Base-by-base conservation (phyloP, 2,888 invertebrate genomes). In the Nomada ruficornis region DNA sequence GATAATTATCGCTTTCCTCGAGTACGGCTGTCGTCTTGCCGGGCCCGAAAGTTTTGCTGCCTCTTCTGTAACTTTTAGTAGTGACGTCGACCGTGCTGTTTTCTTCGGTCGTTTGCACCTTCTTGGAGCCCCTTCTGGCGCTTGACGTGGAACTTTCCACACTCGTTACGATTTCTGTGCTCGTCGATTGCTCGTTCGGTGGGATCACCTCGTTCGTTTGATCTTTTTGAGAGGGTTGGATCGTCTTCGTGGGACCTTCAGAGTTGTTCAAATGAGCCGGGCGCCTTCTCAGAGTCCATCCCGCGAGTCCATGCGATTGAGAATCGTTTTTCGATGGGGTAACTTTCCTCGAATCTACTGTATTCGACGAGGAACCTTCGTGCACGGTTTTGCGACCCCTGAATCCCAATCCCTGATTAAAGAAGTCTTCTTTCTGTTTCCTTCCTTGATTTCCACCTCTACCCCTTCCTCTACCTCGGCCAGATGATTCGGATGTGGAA, bases 1-100 rank as follows among this genome's bases (percentile, higher is more conserved):
- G 93, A 89, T 94, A 93, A 80, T 94, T 94, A 57, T 93, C 93
- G 29, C 84, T 88, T 42, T 93, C 93, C 10, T 86, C 86, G 4
- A 73, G 54, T 3, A 90, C 88, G 4, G 64, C 47, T 4, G 87
- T 77, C 0, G 57, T 36, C 20, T 87, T 90, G 36, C 83, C 52
- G 47, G 68, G 1, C 54, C 50, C 63, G 26, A 67, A 91, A 10
- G 84, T 88, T 72, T 92, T 91, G 65, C 78, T 89, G 11, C 91
- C 91, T 47, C 92, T 90, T 72, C 86, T 88, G 9, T 55, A 10
- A 18, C 76, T 76, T 47, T 86, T 88, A 20, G 79, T 74, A 2
- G 86, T 74, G 2, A 72, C 57, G 0, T 44, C 59, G 0, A 23
- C 26, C 0, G 80, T 83, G 2, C 85, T 75, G 44, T 57, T 84